Base-by-base conservation (phyloP, 2,797 vertebrate genomes). In the Sparus aurata region DNA sequence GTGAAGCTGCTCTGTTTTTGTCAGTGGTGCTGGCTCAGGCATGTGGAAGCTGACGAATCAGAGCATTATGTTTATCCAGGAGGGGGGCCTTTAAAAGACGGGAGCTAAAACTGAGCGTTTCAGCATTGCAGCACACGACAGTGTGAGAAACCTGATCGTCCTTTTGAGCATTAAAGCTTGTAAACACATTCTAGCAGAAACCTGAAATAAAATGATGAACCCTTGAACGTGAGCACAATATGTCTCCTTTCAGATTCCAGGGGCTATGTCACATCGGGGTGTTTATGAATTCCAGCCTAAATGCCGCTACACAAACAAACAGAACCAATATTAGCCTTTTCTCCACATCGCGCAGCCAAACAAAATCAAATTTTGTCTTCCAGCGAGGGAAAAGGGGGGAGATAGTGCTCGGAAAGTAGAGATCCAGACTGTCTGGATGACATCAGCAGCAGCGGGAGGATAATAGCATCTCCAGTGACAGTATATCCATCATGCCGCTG, bases 401-500 rank as follows among this genome's bases (percentile, higher is more conserved):
- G 60, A 62, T 50, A 27, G 50, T 76, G 70, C n/a, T 85, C 59
- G 62, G 46, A 60, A 62, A 49, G 74, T 74, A 76, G 75, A 82
- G 53, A 83, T 74, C 52, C 67, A 46, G 30, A 59, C 70, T 34
- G 79, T 75, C 60, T 69, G 79, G 55, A 59, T 74, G 66, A 57
- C 70, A 66, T 79, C 54, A 82, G 80, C 79, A 61, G 53, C 75
- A 78, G 77, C 41, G 52, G 87, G 16, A 83, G 82, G 77, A 90
- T 88, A 83, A 85, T 77, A 87, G 73, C 84, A 79, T 83, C 69
- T 87, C 63, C 47, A 88, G 84, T 88, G 83, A 89, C 58, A 86
- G 64, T 73, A 57, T 84, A 91, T 90, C 85, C 74, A 85, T 91
- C 87, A 85, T 27, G 13, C 38, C 17, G 27, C 81, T 88, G 79